phyloP scores from a whole-genome alignment of 2,888 invertebrate genomes.

The Melanargia galathea region DNA sequence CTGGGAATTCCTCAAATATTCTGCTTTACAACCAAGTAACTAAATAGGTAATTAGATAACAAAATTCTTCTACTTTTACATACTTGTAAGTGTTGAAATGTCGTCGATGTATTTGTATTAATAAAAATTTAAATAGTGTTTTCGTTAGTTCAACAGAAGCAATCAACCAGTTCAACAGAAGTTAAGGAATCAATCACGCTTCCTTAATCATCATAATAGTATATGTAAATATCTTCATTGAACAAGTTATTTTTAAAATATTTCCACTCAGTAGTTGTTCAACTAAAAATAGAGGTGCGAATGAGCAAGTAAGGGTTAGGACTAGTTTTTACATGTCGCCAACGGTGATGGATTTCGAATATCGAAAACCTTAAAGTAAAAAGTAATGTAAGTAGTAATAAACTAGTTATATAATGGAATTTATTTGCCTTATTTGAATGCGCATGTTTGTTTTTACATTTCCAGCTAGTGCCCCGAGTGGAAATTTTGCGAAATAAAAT shows the following conservation, averaged over 20 bases:
- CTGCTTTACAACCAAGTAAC: not conserved
- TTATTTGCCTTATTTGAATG: too few relatives aligned
- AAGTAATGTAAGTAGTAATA: too few relatives aligned
- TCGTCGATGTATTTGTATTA: not conserved
- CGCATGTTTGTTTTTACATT: too few relatives aligned
- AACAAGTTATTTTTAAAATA: conserved; percentile 7
- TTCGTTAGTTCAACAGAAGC: not conserved
- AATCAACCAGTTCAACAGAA: too few relatives aligned
- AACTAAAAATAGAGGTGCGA: conserved; percentile 28
- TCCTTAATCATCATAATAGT: not conserved
- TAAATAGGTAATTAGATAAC: too few relatives aligned
- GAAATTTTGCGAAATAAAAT: too few relatives aligned
- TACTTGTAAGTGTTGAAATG: not conserved
- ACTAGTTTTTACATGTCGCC: too few relatives aligned
- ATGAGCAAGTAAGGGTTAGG: conserved; percentile 24
- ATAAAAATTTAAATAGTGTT: not conserved
- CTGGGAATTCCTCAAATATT: not conserved
- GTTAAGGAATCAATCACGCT: conserved; percentile 10
- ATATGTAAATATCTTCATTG: conserved; percentile 8
- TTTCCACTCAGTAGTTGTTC: not conserved
- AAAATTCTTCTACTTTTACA: too few relatives aligned
- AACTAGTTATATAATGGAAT: too few relatives aligned
- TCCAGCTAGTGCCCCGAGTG: too few relatives aligned
- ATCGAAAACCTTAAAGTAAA: too few relatives aligned
- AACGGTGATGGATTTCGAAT: too few relatives aligned